Evolutionary conservation across 2,888 invertebrate species (phyloP), one percentile per base, ranked within the genome.

Genomic region (Drosophila stalkeri): DNA sequence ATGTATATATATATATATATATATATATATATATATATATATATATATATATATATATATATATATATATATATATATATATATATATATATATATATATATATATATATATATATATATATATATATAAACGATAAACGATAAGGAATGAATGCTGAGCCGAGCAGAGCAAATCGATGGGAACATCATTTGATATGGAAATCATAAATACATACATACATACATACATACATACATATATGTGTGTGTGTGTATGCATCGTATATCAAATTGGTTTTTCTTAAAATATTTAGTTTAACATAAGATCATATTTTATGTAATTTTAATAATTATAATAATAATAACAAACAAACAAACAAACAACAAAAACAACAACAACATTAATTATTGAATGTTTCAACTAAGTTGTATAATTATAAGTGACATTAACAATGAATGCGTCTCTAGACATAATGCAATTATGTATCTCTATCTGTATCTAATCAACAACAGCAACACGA

Each of bases 371-470:
- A 33, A 70, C 67, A 63, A 75, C 74, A 71, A 68, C 67, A 69
- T 65, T 63, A 82, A 68, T 89, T 84, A 84, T 89, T 85, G 86
- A 89, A 87, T 85, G 86, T 89, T 86, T 89, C 90, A 86, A 81
- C 86, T 86, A 86, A 90, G 90, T 86, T 86, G 90, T 90, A 90
- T 89, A 89, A 76, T 90, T 90, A 84, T 90, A 86, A 86, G 90
- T 76, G 66, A 80, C 71, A 65, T 77, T 80, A 73, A 77, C 64
- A 77, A 68, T 68, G 37, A 63, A 61, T 61, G 66, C 68, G 73
- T 64, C 67, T 64, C 67, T 64, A 68, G 49, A 78, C 90, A 89
- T 86, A 89, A 90, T 89, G 81, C 77, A 88, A 90, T 87, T 89
- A 88, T 81, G 86, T 82, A 54, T 18, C 37, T 54, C 35, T 54